These are phyloP conservation scores for Andrena bicolor DNA, from an alignment of 2,888 invertebrate genomes.

Conservation along the genomic window DNA sequence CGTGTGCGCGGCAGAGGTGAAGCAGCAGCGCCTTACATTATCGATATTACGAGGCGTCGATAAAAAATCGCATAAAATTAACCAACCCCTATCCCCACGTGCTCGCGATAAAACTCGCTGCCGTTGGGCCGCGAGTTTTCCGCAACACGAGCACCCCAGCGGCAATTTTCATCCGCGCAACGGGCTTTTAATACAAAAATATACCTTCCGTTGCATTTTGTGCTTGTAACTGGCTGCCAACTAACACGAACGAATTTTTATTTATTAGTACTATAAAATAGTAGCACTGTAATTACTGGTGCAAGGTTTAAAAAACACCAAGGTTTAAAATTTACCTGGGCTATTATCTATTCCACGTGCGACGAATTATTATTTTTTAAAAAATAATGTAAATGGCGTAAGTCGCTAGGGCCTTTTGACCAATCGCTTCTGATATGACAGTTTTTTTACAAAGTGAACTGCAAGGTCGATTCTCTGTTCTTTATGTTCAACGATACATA, in stretches of 20 bases:
- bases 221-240: not conserved
- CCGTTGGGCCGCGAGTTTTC: constrained; percentile 34
- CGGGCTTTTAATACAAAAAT: constrained; percentile 58
- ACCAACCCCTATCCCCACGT: constrained; percentile 79
- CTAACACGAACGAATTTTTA: not conserved
- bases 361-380: too few species aligned
- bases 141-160: constrained; percentile 10
- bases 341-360: too few species aligned
- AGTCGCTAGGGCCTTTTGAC: too few species aligned
- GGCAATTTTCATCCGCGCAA: constrained; percentile 48
- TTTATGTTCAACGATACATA: too few species aligned
- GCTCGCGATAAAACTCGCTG: constrained; percentile 78
- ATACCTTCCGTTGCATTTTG: not conserved
- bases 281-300: too few species aligned
- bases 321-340: too few species aligned
- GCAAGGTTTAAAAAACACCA: too few species aligned
- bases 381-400: too few species aligned
- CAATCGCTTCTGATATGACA: too few species aligned
- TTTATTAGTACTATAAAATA: too few species aligned
- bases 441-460: too few species aligned
- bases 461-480: too few species aligned
- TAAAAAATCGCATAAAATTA: constrained; percentile 85
- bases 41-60: constrained; percentile 85
- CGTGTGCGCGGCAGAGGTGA: constrained; percentile 51
- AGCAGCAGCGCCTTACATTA: constrained; percentile 81